A percentile compares a stretch with the other conserved stretches of the same genome.
Conservation (phyloP, 2,113 vertebrate genomes). For the Scolopax mira region DNA sequence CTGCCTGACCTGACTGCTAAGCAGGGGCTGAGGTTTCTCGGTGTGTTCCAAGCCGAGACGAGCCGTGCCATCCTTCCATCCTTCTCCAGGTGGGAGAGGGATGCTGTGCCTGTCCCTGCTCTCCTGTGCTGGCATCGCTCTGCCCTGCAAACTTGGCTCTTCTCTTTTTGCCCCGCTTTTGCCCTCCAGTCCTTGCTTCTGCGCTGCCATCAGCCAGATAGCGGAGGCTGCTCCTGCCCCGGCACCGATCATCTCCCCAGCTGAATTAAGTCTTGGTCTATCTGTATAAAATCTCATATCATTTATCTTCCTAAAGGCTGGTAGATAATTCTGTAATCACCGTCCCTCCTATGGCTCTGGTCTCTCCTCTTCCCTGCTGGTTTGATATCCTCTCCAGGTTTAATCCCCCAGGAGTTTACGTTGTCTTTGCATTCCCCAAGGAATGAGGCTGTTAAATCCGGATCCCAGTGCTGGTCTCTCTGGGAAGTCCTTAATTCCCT, state of each 20-base stretch:
- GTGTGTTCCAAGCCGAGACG: not conserved
- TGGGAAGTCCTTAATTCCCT: not conserved
- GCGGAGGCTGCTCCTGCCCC: not conserved
- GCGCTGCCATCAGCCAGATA: not conserved
- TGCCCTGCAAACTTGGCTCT: not conserved
- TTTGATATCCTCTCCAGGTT: not conserved
- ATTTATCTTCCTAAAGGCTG: not conserved
- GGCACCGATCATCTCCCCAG: accelerated
- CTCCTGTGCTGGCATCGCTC: accelerated
- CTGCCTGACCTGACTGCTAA: constrained; percentile 42
- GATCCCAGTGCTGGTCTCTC: not conserved
- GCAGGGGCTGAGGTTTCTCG: not conserved
- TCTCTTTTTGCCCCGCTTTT: not conserved
- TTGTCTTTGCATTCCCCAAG: not conserved
- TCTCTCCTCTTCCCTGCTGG: not conserved
- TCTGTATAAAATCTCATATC: not conserved
- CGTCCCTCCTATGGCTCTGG: not conserved
- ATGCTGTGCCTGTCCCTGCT: not conserved
- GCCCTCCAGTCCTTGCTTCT: not conserved
- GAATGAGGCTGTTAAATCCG: not conserved
- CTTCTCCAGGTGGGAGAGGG: not conserved
- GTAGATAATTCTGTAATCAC: not conserved
- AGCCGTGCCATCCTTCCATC: not conserved
- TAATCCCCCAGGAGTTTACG: not conserved
- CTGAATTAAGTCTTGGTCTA: not conserved